These are phyloP conservation scores for Spodoptera littoralis DNA, from an alignment of 2,888 invertebrate genomes.

Conservation along the genomic window DNA sequence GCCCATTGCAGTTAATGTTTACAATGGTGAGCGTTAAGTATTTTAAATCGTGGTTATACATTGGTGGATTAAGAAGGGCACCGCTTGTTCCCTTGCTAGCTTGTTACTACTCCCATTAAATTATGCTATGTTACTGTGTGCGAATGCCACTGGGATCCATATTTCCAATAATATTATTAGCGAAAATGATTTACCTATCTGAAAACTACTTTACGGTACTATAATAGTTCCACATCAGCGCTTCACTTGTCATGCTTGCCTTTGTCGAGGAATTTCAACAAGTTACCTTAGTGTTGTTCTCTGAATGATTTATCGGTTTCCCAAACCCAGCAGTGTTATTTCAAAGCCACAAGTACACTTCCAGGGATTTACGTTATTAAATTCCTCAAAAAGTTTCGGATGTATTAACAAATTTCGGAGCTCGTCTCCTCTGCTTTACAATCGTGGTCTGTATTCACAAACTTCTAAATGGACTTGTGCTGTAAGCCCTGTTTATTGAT, in stretches of 20 bases:
- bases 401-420: slow-evolving; percentile 32
- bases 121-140: not conserved
- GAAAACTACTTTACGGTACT: too few relatives aligned
- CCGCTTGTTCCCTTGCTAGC: slow-evolving; percentile 6
- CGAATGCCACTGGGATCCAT: too few relatives aligned
- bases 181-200: too few relatives aligned
- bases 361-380: slow-evolving; percentile 18
- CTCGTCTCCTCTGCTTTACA: slow-evolving; percentile 17
- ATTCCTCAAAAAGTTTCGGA: slow-evolving; percentile 21
- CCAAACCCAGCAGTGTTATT: slow-evolving; percentile 13
- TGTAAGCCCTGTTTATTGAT: slow-evolving; percentile 46
- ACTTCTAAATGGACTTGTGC: slow-evolving; percentile 42
- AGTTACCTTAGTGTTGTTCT: slow-evolving; percentile 20
- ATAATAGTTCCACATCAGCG: too few relatives aligned
- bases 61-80: not conserved
- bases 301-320: slow-evolving; percentile 30
- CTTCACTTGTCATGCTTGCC: slow-evolving; percentile 12
- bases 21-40: slow-evolving; percentile 13
- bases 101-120: slow-evolving; percentile 1
- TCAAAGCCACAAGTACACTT: slow-evolving; percentile 5
- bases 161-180: too few relatives aligned
- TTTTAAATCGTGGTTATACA: slow-evolving; percentile 21
- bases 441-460: slow-evolving; percentile 16
- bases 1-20: slow-evolving; percentile 19
- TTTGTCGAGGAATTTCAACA: slow-evolving; percentile 9